Base-by-base conservation (phyloP, 92 coral and sea anemone species). In the Porites divaricata region DNA sequence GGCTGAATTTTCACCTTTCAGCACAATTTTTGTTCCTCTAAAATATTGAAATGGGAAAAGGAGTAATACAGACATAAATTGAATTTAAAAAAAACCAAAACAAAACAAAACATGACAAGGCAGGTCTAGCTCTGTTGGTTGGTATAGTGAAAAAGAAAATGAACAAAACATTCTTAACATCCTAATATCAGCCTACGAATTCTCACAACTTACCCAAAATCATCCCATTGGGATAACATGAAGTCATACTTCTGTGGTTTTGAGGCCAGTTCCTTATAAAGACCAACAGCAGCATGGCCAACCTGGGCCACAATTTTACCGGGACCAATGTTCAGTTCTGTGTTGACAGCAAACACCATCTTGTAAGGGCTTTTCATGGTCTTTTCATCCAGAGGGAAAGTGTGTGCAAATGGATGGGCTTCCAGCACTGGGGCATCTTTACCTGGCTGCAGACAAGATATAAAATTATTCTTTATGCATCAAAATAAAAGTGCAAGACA, bases 291-390 rank as follows among this genome's bases (percentile, higher is more conserved):
- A 20, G 98, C 98, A 81, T 95, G 98, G 22, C 96, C 98, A 28
- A 95, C 93, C 81, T 95, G 98, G 22, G 97, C 97, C 14, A 92
- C 98, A 17, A 88, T 80, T 73, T 95, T 95, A 21, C 98, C 98
- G 21, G 91, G 91, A 26, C 97, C 98, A 97, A 95, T 95, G 28
- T 87, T 86, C 9, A 93, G 88, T 58, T 92, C 93, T 35, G 91
- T 88, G 82, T 95, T 95, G 7, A 95, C 93, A 57, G 93, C 92
- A 84, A 95, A 95, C 21, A 93, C 95, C 98, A 95, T 95, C 72
- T 93, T 95, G 83, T 91, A 93, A 1, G 95, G 90, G 52, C 90
- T 82, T 16, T 13, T 72, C 52, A 59, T 49, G 3, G 86, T 82
- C 63, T 72, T 62, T 72, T 82, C 86, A 72, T 82, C 86, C 24